Conservation (phyloP, 2,797 vertebrate genomes). For the Propithecus perrieri region DNA sequence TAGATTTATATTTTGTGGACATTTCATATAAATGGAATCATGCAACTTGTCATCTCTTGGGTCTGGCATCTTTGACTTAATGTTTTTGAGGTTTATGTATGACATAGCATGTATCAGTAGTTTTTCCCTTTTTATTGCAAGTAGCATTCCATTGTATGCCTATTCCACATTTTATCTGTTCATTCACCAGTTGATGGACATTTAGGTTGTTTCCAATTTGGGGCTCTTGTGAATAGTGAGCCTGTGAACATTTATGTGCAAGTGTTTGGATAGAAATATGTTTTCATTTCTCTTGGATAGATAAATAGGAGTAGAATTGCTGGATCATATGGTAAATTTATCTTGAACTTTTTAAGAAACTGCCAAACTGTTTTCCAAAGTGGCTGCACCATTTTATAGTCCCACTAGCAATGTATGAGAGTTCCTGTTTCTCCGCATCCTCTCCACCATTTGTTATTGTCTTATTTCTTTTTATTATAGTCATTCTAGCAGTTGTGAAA, state of each 20-base stretch:
- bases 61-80: background rate
- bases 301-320: background rate
- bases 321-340: background rate
- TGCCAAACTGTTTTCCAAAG: conserved; percentile 22
- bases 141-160: background rate
- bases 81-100: background rate
- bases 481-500: background rate
- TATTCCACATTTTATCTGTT: background rate
- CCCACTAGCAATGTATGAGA: background rate
- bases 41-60: background rate
- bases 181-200: background rate
- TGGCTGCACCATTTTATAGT: background rate
- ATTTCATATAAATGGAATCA: background rate
- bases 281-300: background rate
- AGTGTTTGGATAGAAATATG: background rate
- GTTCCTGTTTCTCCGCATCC: background rate
- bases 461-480: background rate
- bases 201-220: background rate
- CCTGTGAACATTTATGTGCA: background rate
- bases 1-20: background rate
- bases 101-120: background rate
- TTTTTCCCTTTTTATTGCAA: conserved; percentile 42
- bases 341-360: conserved; percentile 45
- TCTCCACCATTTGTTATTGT: background rate
- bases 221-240: background rate